Conservation (phyloP, 2,797 vertebrate species). For the Gymnothorax reevesii region DNA sequence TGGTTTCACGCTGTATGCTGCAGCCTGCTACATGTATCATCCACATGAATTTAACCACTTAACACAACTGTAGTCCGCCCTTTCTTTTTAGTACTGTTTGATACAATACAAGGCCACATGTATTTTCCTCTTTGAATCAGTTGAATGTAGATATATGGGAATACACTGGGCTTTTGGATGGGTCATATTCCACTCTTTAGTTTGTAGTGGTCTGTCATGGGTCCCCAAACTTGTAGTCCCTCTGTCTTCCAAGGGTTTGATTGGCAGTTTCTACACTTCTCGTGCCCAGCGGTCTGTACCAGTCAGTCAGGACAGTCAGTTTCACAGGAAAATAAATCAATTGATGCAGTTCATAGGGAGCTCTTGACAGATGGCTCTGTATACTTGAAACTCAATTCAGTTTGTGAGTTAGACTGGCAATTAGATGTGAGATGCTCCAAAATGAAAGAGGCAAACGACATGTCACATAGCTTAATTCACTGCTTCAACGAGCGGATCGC, state of each 20-base stretch:
- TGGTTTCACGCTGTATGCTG: neutral
- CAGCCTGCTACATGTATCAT: neutral
- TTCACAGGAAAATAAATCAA: neutral
- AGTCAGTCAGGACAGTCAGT: neutral
- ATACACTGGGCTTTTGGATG: neutral
- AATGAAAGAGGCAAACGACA: neutral
- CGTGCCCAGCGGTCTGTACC: neutral
- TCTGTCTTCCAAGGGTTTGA: neutral
- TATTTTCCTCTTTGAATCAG: neutral
- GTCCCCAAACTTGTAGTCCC: neutral
- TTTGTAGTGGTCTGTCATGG: neutral
- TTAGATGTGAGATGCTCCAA: neutral
- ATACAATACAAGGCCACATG: neutral
- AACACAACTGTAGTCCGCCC: neutral
- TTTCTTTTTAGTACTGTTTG: neutral
- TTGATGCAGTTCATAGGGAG: neutral
- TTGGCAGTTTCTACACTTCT: neutral
- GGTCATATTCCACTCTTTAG: neutral
- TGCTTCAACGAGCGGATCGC: neutral
- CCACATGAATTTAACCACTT: neutral
- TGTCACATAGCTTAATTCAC: neutral
- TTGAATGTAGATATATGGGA: neutral
- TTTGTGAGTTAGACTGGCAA: neutral
- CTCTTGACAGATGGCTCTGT: neutral
- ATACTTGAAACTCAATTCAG: neutral